Evolutionary conservation across 1,140 invertebrate species (phyloP), one percentile per base, ranked within the genome.

Genomic region (Drosophila erecta): DNA sequence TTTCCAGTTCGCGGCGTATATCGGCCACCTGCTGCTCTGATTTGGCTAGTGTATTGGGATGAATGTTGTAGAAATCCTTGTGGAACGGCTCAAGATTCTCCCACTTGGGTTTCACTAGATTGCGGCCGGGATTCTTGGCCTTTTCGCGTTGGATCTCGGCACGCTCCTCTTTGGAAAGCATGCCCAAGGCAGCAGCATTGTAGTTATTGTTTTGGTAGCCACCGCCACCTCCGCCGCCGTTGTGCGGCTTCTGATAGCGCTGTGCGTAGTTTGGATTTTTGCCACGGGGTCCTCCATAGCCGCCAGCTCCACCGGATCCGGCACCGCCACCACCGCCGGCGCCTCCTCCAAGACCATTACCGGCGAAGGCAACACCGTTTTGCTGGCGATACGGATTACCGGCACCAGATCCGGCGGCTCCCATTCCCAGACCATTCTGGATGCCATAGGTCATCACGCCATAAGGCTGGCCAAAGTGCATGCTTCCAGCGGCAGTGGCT

Each of bases 11-110:
- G 27, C 94, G 92, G 41, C 96, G 94, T 92, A 95, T 98, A 38
- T 94, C 94, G 50, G 95, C 94, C 1, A 98, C 95, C 69, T 98
- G 97, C 37, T 95, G 94, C 43, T 95, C 93, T 44, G 95, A 94
- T 76, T 96, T 94, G 38, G 94, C 94, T 40, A 96, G 89, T 15
- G 97, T 95, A 93, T 96, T 95, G 4, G 95, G 94, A 92, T 97
- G 96, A 50, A 97, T 96, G 61, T 95, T 94, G 92, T 99, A 99
- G 87, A 99, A 97, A 93, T 98, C 96, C 93, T 99, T 99, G 62
- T 96, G 94, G 91, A 99, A 98, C 37, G 96, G 95, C 72, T 95
- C 94, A 24, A 99, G 92, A 57, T 95, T 94, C 76, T 98, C 96
- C 97, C 98, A 99, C 62, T 94, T 94, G 7, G 97, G 97, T 90